Percentiles rank a stretch among this genome's conserved stretches.
These are phyloP conservation scores for Vulpes ferrilata DNA, from an alignment of 2,113 vertebrate species.

Conservation along the genomic window DNA sequence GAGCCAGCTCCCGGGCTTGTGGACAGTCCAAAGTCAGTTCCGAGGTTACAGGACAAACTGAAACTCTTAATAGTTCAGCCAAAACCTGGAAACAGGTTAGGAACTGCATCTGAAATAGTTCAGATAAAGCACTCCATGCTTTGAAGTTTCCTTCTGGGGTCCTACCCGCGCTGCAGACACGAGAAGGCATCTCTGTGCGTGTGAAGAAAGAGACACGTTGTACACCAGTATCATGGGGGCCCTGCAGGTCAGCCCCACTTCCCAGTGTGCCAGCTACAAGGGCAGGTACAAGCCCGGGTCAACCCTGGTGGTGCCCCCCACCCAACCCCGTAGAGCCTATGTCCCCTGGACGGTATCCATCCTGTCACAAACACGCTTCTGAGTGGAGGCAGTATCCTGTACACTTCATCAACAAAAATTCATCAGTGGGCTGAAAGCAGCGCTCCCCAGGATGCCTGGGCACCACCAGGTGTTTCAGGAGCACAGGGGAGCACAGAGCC, in stretches of 20 bases:
- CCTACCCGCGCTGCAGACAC: background rate
- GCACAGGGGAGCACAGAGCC: fast-evolving
- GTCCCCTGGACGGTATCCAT: background rate
- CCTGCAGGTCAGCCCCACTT: background rate
- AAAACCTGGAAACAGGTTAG: background rate
- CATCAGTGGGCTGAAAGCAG: background rate
- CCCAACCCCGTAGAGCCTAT: background rate
- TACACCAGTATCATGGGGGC: background rate
- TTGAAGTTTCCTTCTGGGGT: background rate
- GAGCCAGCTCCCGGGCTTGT: too few relatives aligned
- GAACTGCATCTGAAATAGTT: too few relatives aligned
- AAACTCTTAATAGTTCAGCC: background rate
- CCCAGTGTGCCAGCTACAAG: fast-evolving
- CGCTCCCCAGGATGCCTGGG: fast-evolving
- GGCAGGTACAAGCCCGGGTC: fast-evolving
- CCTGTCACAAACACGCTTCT: background rate
- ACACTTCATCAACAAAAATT: too few relatives aligned
- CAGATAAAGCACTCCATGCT: background rate
- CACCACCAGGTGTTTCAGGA: fast-evolving
- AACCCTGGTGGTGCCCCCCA: background rate
- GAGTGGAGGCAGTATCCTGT: fast-evolving
- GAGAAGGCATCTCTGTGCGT: fast-evolving
- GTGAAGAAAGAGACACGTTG: background rate
- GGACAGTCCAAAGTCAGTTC: fast-evolving
- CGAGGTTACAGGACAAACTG: background rate